Percentiles rank a stretch among this genome's conserved stretches.
These are phyloP conservation scores for Cossypha niveicapilla DNA, from an alignment of 2,797 vertebrate genomes.

Conservation along the genomic window DNA sequence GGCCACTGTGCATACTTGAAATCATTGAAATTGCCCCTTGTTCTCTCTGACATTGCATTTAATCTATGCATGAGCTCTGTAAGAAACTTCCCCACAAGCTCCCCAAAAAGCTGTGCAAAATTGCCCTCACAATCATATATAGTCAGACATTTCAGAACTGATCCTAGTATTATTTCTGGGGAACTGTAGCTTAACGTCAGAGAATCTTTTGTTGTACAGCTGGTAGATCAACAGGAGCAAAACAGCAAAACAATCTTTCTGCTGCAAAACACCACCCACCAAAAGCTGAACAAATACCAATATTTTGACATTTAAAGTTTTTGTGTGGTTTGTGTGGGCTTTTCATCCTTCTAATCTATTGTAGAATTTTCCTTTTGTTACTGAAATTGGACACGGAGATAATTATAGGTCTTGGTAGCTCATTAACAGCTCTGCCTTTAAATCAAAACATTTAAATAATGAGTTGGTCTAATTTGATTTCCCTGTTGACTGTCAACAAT, in stretches of 20 bases:
- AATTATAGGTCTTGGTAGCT: slow-evolving; percentile 47
- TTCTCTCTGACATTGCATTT: not conserved
- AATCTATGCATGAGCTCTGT: not conserved
- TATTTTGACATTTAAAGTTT: not conserved
- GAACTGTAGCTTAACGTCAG: not conserved
- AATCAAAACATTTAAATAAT: slow-evolving; percentile 59
- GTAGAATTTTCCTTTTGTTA: slow-evolving; percentile 17
- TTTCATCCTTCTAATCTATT: not conserved
- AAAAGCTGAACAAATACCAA: not conserved
- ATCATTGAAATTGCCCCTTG: not conserved
- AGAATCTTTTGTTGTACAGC: not conserved
- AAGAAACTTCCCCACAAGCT: not conserved
- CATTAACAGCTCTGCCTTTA: slow-evolving; percentile 44
- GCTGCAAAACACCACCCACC: not conserved
- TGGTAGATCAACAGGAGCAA: not conserved
- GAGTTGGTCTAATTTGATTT: slow-evolving; percentile 55
- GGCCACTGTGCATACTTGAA: not conserved
- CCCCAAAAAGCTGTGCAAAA: not conserved
- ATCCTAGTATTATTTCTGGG: not conserved
- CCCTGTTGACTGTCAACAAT: slow-evolving; percentile 34
- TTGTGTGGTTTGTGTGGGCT: not conserved
- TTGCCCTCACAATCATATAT: not conserved
- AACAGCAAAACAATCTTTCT: not conserved
- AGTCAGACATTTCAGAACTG: not conserved
- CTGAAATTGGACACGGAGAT: slow-evolving; percentile 9